phyloP scores from a whole-genome alignment of 2,888 invertebrate genomes.

The Caenorhabditis sp. region DNA sequence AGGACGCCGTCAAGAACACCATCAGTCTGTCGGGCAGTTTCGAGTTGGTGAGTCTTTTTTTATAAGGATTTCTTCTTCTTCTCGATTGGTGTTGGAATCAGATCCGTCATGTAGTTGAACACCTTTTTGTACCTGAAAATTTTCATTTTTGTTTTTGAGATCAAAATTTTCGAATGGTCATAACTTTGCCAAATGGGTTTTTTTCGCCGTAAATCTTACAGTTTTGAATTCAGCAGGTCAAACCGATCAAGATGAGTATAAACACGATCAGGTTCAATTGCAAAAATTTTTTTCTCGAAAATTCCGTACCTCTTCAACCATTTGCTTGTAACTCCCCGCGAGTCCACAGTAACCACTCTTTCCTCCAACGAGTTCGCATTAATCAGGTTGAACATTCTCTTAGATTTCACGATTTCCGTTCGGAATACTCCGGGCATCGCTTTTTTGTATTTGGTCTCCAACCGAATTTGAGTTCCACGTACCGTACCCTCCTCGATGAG shows the following conservation, averaged over 20 bases:
- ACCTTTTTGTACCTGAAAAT: conserved; percentile 62
- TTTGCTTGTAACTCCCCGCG: conserved; percentile 67
- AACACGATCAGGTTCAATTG: too few relatives aligned
- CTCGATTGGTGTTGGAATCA: conserved; percentile 40
- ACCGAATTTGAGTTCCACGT: conserved; percentile 67
- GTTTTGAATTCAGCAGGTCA: background rate
- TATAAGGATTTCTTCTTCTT: conserved; percentile 11
- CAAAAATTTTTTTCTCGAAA: too few relatives aligned
- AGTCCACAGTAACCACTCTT: conserved; percentile 68
- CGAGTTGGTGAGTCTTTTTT: conserved; percentile 79
- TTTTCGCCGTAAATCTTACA: background rate
- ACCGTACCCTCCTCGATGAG: conserved; percentile 81
- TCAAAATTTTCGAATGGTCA: too few relatives aligned
- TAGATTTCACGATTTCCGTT: conserved; percentile 62
- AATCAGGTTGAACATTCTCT: conserved; percentile 74
- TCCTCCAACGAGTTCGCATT: conserved; percentile 73
- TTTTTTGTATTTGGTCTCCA: conserved; percentile 75
- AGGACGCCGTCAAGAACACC: conserved; percentile 83
- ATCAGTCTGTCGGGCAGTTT: conserved; percentile 82
- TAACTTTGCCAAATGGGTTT: too few relatives aligned
- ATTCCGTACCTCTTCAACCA: conserved; percentile 72
- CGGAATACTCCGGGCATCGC: conserved; percentile 67
- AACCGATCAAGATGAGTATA: too few relatives aligned
- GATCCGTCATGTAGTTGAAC: conserved; percentile 65
- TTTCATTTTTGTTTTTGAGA: too few relatives aligned